Evolutionary conservation across 2,113 vertebrate genomes (phyloP).

Genomic region (Micromys minutus): DNA sequence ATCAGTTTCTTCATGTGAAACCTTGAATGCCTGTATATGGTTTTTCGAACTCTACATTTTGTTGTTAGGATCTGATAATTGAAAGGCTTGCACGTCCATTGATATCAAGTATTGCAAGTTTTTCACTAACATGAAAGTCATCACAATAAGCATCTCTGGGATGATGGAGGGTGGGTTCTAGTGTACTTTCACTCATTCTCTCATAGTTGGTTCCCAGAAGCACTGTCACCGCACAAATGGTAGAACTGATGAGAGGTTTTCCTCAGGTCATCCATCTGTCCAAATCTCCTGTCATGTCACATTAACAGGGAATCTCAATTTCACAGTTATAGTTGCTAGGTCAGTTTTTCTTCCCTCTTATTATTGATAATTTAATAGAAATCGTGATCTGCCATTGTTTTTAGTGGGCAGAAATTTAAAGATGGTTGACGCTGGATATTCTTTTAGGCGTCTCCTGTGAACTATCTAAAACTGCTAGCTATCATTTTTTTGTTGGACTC

Average conservation of each 20-base stretch:
- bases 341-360: neutral
- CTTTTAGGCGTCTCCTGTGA: neutral
- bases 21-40: neutral
- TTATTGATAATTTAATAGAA: neutral
- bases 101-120: neutral
- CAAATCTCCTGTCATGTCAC: neutral
- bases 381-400: neutral
- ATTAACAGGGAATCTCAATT: neutral
- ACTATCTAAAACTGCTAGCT: neutral
- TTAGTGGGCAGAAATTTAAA: conserved; percentile 14
- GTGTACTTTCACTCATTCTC: conserved; percentile 13
- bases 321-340: neutral
- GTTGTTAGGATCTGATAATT: neutral
- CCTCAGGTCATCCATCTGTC: neutral
- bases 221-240: neutral
- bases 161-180: neutral
- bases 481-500: neutral
- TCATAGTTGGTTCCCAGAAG: neutral
- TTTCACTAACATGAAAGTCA: conserved; percentile 10
- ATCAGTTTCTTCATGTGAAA: neutral
- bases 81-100: neutral
- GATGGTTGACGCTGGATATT: neutral
- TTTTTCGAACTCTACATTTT: neutral
- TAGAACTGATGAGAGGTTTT: conserved; percentile 17
- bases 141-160: neutral